A percentile compares a stretch with the other conserved stretches of the same genome.
Conservation (phyloP, 1,140 invertebrate genomes). For the Cyrtorhinus lividipennis region DNA sequence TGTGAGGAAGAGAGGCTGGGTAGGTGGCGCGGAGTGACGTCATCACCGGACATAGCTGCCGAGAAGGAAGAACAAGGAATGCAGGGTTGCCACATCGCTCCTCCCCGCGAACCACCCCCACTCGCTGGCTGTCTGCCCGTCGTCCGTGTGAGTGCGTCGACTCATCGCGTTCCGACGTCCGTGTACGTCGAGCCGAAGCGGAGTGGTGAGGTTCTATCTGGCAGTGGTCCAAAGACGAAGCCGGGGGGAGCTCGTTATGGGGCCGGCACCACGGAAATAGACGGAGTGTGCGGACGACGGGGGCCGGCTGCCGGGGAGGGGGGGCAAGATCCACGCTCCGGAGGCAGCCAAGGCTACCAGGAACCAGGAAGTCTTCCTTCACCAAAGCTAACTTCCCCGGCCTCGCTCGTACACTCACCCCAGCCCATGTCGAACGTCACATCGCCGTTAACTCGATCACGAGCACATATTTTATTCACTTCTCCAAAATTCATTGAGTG, state of each 20-base stretch:
- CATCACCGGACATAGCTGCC: neutral
- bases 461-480: too few species aligned
- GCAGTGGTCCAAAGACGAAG: neutral
- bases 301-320: too few species aligned
- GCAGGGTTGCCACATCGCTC: slow-evolving; percentile 1
- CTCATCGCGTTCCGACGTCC: too few species aligned
- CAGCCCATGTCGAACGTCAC: too few species aligned
- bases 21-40: neutral
- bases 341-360: neutral
- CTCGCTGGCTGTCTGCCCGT: neutral
- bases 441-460: too few species aligned
- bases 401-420: too few species aligned
- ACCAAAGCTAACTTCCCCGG: neutral
- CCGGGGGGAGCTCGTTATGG: neutral
- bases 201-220: neutral
- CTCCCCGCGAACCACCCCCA: neutral
- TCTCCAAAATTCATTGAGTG: too few species aligned
- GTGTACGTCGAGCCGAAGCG: too few species aligned
- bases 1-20: neutral
- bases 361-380: neutral
- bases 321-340: neutral
- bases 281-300: too few species aligned
- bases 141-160: neutral
- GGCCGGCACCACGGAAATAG: neutral
- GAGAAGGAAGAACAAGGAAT: neutral